A percentile compares a stretch with the other conserved stretches of the same genome.
Evolutionary conservation across 1,140 invertebrate species (phyloP).

Genomic region (Drosophila rhopaloa): DNA sequence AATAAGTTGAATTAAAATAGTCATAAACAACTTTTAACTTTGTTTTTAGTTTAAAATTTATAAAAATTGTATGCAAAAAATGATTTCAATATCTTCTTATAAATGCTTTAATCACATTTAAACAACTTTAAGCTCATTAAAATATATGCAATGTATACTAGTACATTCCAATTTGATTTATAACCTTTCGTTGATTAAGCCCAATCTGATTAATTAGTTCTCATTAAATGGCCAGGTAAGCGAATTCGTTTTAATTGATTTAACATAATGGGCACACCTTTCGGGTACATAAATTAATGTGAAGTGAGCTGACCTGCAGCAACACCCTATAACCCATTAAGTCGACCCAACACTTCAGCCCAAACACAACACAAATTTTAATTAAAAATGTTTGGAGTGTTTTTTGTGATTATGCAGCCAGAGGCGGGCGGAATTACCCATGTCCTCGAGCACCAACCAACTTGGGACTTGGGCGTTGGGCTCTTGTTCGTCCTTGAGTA

Average conservation of each 20-base stretch:
- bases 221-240: slow-evolving; percentile 17
- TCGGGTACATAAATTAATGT: slow-evolving; percentile 26
- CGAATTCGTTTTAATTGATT: slow-evolving; percentile 43
- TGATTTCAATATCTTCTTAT: too few species aligned
- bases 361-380: slow-evolving; percentile 73
- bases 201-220: slow-evolving; percentile 30
- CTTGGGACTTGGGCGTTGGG: slow-evolving; percentile 18
- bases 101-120: background rate
- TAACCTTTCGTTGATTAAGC: background rate
- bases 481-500: slow-evolving; percentile 41
- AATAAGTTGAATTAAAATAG: too few species aligned
- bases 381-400: slow-evolving; percentile 74
- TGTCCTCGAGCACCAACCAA: slow-evolving; percentile 36
- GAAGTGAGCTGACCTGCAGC: slow-evolving; percentile 19
- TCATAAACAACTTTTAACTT: too few species aligned
- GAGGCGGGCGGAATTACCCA: slow-evolving; percentile 30
- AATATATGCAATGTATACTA: background rate
- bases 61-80: too few species aligned
- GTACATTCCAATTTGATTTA: background rate
- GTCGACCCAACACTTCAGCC: slow-evolving; percentile 46
- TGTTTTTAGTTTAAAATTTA: too few species aligned
- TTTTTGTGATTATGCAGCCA: slow-evolving; percentile 61
- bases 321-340: slow-evolving; percentile 46
- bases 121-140: background rate
- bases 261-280: slow-evolving; percentile 21